Evolutionary conservation across 2,113 vertebrate species (phyloP), one percentile per base, ranked within the genome.

Genomic region (Atractosteus spatula): DNA sequence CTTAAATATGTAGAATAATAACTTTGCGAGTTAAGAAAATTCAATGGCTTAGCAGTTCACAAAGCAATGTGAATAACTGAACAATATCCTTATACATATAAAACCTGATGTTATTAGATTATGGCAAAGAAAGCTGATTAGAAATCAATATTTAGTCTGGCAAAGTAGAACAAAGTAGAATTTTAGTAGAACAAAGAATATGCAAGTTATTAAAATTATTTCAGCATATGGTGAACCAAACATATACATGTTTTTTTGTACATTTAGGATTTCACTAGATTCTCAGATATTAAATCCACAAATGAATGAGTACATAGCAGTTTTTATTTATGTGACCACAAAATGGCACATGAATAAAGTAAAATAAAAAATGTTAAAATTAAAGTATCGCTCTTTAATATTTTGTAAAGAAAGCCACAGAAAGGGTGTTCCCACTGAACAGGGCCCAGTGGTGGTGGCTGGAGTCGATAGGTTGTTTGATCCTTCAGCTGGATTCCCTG

Each of bases 371-470:
- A 77, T 76, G 79, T 79, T 84, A 74, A 84, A 76, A 86, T 78
- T 73, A 82, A 89, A 89, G 84, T 82, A 82, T 80, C 79, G 81
- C 84, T 91, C 91, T 93, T 92, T 93, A 92, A 93, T 92, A 93
- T 93, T 29, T 89, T 91, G 88, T 89, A 79, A 86, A 87, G 84
- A 80, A 89, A 89, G 83, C 91, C 91, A 74, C 90, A 92, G 83
- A 67, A 82, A 90, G 90, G 91, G 91, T 89, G 89, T 90, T 85
- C 85, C 88, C 90, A 82, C 79, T 80, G 79, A 86, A 86, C 76
- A 76, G 74, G 80, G 87, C 80, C 88, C 85, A 78, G 80, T 77
- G 76, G 84, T 76, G 86, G 84, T 86, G 87, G 81, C 88, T 80
- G 79, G 80, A 88, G 84, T 74, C 71, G 51, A 76, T 76, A 65